Base-by-base conservation (phyloP, 92 coral and sea anemone genomes). In the Parazoanthus swiftii region DNA sequence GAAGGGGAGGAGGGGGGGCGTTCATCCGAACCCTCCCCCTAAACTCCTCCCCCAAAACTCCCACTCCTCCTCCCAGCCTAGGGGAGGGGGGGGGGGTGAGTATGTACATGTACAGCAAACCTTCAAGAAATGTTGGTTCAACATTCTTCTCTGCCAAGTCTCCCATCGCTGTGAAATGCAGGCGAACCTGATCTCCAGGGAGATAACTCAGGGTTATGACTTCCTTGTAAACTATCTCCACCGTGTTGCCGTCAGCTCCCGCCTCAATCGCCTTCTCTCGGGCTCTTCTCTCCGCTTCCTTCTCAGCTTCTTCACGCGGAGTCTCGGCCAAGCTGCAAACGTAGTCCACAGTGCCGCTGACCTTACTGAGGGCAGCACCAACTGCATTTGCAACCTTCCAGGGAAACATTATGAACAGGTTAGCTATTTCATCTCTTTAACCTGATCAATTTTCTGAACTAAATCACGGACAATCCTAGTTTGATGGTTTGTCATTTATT, bases 361-460 rank as follows among this genome's bases (percentile, higher is more conserved):
- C 95, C 89, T 96, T 93, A 78, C 99, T 92, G 18, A 96, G 91
- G 44, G 98, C 99, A 35, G 99, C 96, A 74, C 98, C 99, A 65
- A 95, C 97, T 25, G 99, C 98, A 89, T 96, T 96, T 48, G 98
- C 98, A 54, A 94, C 96, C 98, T 96, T 39, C 13, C 4, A 14
- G 23, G 29, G 20, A 58, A 80, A 80, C 46, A 36, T 3, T 56
- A 54, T 33, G 18, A 9, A 54, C 8, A 36, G 35, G 18, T 72
- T 72, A 26, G 65, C 21, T 58, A 1, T 11, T 58, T 58, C 66
- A 15, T 58, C 20, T 14, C 23, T 2, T 58, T 58, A 58, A 3
- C 66, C 66, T 3, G 66, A 15, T 20, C 66, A 58, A 15, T 23
- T 15, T 20, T 58, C 66, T 20, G 23, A 58, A 23, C 23, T 4